A percentile compares a stretch with the other conserved stretches of the same genome.
These are phyloP conservation scores for Amphilophus citrinellus DNA, from an alignment of 2,113 vertebrate species.

Conservation along the genomic window DNA sequence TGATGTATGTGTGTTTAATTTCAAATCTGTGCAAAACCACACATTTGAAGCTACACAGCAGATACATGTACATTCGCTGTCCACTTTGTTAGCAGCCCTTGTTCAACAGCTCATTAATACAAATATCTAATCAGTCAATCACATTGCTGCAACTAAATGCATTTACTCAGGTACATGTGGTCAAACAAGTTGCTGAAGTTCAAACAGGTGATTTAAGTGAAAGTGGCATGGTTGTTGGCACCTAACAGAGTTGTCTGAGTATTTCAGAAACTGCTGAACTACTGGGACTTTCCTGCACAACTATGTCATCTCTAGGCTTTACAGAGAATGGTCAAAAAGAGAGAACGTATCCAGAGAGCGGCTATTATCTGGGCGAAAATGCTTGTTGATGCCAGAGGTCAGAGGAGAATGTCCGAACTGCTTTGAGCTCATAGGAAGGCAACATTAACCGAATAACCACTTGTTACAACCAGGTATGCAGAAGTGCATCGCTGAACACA, in stretches of 20 bases:
- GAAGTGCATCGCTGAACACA: background rate
- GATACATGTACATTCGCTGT: too few relatives aligned
- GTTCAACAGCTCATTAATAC: too few relatives aligned
- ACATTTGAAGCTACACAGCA: background rate
- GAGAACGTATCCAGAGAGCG: background rate
- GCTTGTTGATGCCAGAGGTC: background rate
- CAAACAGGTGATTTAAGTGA: background rate
- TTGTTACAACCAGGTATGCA: background rate
- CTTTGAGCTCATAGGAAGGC: background rate
- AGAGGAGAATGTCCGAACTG: background rate
- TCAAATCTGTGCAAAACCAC: background rate
- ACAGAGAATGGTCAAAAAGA: background rate
- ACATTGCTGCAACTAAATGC: too few relatives aligned
- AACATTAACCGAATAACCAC: background rate
- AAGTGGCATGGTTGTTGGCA: background rate
- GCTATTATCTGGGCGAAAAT: background rate
- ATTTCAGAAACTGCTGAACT: background rate
- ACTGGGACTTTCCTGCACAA: background rate
- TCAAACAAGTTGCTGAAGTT: background rate
- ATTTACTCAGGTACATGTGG: too few relatives aligned
- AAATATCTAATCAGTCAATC: too few relatives aligned
- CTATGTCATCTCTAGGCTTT: background rate
- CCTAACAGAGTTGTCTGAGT: background rate
- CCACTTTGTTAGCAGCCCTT: too few relatives aligned
- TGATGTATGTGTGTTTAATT: background rate